Evolutionary conservation across 2,113 vertebrate genomes (phyloP).

Genomic region (Pica pica): DNA sequence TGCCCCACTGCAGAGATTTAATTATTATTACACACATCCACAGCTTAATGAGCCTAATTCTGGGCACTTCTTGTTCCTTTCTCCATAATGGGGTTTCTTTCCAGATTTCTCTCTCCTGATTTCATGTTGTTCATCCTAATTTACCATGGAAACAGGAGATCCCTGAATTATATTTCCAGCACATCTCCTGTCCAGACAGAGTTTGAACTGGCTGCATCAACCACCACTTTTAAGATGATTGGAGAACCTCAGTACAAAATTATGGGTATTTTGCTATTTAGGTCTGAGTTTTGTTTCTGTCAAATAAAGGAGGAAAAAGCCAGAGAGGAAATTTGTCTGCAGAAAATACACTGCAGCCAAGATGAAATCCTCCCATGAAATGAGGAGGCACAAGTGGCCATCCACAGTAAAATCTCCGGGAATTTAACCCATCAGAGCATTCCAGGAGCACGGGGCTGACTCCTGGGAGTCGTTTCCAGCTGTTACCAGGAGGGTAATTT

Average conservation of each 20-base stretch:
- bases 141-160: neutral
- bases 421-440: neutral
- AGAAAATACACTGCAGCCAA: neutral
- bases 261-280: neutral
- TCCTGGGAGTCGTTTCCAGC: neutral
- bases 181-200: neutral
- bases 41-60: neutral
- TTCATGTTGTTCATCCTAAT: neutral
- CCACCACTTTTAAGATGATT: neutral
- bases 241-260: neutral
- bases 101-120: neutral
- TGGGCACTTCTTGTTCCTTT: neutral
- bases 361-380: neutral
- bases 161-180: neutral
- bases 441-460: neutral
- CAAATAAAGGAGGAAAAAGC: neutral
- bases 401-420: neutral
- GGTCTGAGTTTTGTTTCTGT: neutral
- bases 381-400: neutral
- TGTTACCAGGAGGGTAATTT: neutral
- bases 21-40: neutral
- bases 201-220: neutral
- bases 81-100: accelerated
- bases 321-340: neutral
- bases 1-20: neutral